phyloP scores from a whole-genome alignment of 1,140 invertebrate species.

The Apis dorsata region DNA sequence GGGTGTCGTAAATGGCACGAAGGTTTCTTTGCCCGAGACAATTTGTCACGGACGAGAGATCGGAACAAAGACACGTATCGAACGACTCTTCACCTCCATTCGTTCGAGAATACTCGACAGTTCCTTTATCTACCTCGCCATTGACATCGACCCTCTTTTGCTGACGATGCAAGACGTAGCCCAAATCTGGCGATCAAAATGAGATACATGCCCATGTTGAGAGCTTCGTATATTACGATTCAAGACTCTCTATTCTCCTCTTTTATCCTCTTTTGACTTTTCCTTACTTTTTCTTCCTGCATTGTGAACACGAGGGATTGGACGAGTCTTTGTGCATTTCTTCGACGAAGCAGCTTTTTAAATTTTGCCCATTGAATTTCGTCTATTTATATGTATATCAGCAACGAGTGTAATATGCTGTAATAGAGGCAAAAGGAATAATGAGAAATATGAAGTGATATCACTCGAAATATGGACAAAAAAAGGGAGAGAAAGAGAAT shows the following conservation, averaged over 20 bases:
- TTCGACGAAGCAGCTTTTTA: neutral
- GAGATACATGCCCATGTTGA: neutral
- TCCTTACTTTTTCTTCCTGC: neutral
- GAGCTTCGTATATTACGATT: neutral
- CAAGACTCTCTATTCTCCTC: neutral
- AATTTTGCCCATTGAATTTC: neutral
- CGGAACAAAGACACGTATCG: constrained; percentile 63
- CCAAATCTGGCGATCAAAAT: constrained; percentile 36
- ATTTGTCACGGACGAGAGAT: constrained; percentile 63
- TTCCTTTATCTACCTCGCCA: constrained; percentile 65
- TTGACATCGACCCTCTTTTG: constrained; percentile 57
- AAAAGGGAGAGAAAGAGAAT: neutral
- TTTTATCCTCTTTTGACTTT: neutral
- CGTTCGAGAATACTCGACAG: constrained; percentile 64
- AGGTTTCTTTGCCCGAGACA: constrained; percentile 51
- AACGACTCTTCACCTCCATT: constrained; percentile 65
- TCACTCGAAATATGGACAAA: neutral
- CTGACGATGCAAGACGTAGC: constrained; percentile 61
- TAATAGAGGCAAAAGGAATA: neutral
- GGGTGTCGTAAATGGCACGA: constrained; percentile 47
- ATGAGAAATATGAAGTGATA: neutral
- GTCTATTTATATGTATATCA: neutral
- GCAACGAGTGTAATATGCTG: neutral
- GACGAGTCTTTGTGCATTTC: neutral
- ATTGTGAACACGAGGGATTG: constrained; percentile 12